A percentile compares a stretch with the other conserved stretches of the same genome.
These are phyloP conservation scores for Nanger granti DNA, from an alignment of 2,113 vertebrate species.

Conservation along the genomic window DNA sequence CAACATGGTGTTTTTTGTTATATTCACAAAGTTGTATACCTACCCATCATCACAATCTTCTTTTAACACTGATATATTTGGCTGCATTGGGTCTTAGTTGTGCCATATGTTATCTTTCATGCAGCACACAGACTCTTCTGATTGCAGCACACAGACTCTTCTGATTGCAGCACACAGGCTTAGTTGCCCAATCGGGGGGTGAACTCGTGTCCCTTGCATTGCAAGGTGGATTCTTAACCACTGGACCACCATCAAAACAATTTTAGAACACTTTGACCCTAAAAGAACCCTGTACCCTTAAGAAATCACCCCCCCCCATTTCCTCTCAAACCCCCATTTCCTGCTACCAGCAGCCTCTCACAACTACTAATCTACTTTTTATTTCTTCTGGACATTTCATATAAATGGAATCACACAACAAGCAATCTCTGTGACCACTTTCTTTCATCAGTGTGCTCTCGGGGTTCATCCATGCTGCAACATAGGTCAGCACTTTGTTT, in stretches of 20 bases:
- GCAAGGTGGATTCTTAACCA: background rate
- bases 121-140: background rate
- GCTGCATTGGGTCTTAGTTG: background rate
- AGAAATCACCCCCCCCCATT: background rate
- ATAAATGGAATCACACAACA: background rate
- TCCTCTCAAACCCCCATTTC: background rate
- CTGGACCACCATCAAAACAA: background rate
- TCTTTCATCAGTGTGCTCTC: background rate
- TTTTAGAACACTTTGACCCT: background rate
- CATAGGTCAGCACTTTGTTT: background rate
- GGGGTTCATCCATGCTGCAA: background rate
- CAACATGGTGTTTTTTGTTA: too few relatives aligned
- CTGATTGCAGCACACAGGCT: background rate
- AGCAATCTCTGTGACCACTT: background rate
- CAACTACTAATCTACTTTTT: background rate
- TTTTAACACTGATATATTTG: background rate
- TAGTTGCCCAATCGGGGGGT: rapidly evolving
- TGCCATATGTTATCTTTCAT: background rate
- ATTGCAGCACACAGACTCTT: background rate
- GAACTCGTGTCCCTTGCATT: background rate
- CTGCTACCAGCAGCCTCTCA: background rate
- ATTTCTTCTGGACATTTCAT: background rate
- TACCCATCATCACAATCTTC: background rate
- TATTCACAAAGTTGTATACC: background rate
- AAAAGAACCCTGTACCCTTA: background rate